Evolutionary conservation across 1,140 invertebrate genomes (phyloP).

Genomic region (Portunus trituberculatus): DNA sequence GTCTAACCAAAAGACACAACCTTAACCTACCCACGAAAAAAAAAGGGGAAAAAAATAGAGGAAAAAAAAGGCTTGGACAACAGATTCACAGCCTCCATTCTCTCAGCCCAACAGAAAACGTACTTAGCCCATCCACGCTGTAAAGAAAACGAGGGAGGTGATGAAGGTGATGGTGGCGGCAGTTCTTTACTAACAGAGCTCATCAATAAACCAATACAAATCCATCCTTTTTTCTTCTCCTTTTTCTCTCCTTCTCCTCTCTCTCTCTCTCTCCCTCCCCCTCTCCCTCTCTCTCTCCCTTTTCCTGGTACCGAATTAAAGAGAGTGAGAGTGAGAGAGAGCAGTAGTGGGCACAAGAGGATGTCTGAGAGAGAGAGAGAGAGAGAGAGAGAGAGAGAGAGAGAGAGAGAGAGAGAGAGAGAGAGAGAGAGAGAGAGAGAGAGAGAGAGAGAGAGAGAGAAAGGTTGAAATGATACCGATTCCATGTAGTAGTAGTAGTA

Average conservation of each 20-base stretch:
- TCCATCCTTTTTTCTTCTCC: background rate
- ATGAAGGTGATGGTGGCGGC: background rate
- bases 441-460: slow-evolving; percentile 47
- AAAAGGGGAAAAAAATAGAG: too few relatives aligned
- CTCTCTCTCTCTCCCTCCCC: background rate
- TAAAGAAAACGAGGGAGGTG: background rate
- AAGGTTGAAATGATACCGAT: too few relatives aligned
- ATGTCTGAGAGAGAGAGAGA: background rate
- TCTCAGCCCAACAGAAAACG: too few relatives aligned
- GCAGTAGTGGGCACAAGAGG: background rate
- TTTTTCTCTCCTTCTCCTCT: background rate
- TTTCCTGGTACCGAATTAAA: background rate
- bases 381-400: background rate
- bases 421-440: slow-evolving; percentile 48
- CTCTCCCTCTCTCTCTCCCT: background rate
- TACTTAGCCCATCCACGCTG: too few relatives aligned
- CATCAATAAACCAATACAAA: slow-evolving; percentile 8
- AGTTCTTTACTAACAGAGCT: background rate
- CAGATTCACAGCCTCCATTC: too few relatives aligned
- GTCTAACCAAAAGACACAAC: too few relatives aligned
- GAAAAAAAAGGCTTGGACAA: too few relatives aligned
- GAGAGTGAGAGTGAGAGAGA: background rate
- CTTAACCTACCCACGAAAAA: too few relatives aligned
- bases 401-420: slow-evolving; percentile 52
- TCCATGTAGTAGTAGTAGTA: background rate